Base-by-base conservation (phyloP, 2,797 vertebrate species). In the Platyrinchus mystaceus region DNA sequence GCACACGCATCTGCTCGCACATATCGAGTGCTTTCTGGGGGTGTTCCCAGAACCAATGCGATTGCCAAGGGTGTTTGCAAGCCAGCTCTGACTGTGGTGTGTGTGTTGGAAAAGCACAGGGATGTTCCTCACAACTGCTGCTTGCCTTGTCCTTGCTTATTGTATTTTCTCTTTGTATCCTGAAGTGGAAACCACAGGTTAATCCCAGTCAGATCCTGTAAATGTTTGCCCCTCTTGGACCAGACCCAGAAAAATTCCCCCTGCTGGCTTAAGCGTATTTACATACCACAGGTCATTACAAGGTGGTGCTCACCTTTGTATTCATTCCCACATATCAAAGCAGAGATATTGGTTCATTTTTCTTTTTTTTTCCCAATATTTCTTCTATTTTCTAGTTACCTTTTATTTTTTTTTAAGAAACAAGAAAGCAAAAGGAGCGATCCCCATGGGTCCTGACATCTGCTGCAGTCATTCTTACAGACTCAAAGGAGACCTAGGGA, bases 201-300 rank as follows among this genome's bases (percentile, higher is more conserved):
- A 91, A 95, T 95, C 89, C 85, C 74, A 82, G 73, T 68, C 73
- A 90, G 96, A 87, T 78, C 77, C 78, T 91, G 89, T 89, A 95
- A 95, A 81, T 87, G 85, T 93, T 86, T 94, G 84, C 66, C 78
- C 75, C 86, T 56, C 15, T 92, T 97, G 95, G 93, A 94, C 43
- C 59, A 90, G 77, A 71, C 58, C 69, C 93, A 94, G 81, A 95
- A 95, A 90, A 95, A 94, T 93, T 93, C 62, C 49, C 86, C 78
- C 83, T 0, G 12, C 84, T 94, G 94, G 56, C 69, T 91, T 93
- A 94, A 85, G 86, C 7, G 5, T 96, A 95, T 97, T 97, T 97
- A 90, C 96, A 95, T 95, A 95, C 81, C 70, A 70, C 82, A 95
- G 90, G 88, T 93, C 94, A 87, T 95, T 96, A 89, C 85, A 91